These are phyloP conservation scores for Drosophila repleta DNA, from an alignment of 1,140 invertebrate genomes.

Conservation along the genomic window DNA sequence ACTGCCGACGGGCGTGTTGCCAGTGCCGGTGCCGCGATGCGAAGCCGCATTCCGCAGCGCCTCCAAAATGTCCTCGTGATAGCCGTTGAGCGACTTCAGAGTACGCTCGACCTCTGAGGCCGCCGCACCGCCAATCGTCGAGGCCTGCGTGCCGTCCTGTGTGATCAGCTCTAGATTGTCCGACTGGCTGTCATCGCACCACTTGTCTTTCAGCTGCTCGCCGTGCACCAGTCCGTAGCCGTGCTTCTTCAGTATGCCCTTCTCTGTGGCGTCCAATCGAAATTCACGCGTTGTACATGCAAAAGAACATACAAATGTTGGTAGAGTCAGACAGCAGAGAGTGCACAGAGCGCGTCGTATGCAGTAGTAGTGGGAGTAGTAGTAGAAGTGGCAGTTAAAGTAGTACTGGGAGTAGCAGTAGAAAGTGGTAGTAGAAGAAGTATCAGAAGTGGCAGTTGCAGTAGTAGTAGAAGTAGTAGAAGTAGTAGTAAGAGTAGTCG, in stretches of 20 bases:
- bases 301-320: constrained; percentile 75
- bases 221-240: constrained; percentile 89
- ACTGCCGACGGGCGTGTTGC: constrained; percentile 86
- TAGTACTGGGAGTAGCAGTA: background rate
- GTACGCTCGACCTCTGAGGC: constrained; percentile 92
- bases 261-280: constrained; percentile 87
- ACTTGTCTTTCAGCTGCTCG: constrained; percentile 88
- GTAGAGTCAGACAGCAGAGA: constrained; percentile 66
- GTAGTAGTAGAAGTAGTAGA: background rate
- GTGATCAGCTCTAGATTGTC: constrained; percentile 89
- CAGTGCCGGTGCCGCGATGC: constrained; percentile 87
- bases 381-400: background rate
- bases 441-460: background rate
- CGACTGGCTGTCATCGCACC: constrained; percentile 89
- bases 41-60: constrained; percentile 91
- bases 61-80: constrained; percentile 96
- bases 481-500: background rate
- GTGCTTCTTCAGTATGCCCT: constrained; percentile 95
- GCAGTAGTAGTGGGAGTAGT: constrained; percentile 18
- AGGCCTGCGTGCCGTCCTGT: constrained; percentile 87
- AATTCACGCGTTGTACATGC: constrained; percentile 51
- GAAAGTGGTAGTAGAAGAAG: background rate
- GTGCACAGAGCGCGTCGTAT: constrained; percentile 40
- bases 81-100: constrained; percentile 94
- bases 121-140: constrained; percentile 85